phyloP scores from a whole-genome alignment of 2,888 invertebrate genomes.

The Drosophila mayaguana region DNA sequence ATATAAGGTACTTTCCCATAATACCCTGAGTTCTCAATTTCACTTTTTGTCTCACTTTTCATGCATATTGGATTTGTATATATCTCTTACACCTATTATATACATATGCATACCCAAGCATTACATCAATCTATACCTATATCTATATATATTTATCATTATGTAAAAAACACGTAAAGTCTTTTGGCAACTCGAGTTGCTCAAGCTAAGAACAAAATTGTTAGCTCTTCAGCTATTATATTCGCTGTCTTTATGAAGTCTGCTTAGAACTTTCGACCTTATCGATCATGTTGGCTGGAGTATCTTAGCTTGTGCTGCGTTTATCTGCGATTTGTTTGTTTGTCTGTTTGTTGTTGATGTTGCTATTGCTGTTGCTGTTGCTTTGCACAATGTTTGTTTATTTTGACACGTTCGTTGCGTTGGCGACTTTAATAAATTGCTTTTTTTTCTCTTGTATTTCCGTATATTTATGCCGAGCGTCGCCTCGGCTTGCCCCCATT shows the following conservation, averaged over 20 bases:
- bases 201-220: background rate
- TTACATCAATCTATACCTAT: background rate
- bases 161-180: background rate
- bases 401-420: constrained; percentile 64
- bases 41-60: background rate
- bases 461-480: constrained; percentile 26
- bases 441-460: constrained; percentile 41
- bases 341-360: constrained; percentile 19
- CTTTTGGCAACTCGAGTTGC: background rate
- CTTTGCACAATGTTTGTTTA: constrained; percentile 68
- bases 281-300: constrained; percentile 9
- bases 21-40: background rate
- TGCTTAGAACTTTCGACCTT: constrained; percentile 9
- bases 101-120: background rate
- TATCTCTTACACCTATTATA: background rate
- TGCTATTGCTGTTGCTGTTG: constrained; percentile 33
- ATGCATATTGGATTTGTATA: background rate
- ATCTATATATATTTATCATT: background rate
- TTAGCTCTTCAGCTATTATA: background rate
- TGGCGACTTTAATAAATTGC: constrained; percentile 59
- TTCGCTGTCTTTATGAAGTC: constrained; percentile 2
- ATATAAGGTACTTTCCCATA: too few relatives aligned
- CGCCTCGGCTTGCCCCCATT: constrained; percentile 39
- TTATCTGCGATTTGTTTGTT: constrained; percentile 47
- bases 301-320: constrained; percentile 17